Evolutionary conservation across 2,797 vertebrate species (phyloP), one percentile per base, ranked within the genome.

Genomic region (Scarus forsteni): DNA sequence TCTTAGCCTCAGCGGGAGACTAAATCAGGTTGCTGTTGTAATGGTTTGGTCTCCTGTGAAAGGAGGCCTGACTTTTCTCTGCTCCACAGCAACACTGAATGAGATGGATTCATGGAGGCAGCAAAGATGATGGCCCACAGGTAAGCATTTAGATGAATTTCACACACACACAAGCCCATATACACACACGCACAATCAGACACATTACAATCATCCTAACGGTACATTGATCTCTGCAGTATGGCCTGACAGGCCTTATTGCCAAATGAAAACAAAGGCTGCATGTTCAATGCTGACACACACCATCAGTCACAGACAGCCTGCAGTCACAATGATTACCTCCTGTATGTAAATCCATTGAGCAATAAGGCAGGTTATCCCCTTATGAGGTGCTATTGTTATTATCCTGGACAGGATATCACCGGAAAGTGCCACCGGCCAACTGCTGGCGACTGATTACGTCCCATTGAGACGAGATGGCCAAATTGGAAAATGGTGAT

Each of bases 281-380:
- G 79, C 84, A 60, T 85, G 90, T 83, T 81, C 74, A 66, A 57
- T 53, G 83, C 67, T 88, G 91, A 92, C 89, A 92, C 84, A 78
- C 85, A 71, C 79, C 86, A 92, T 93, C 91, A 89, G 86, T 91
- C 91, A 90, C 62, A 72, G 71, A 81, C 70, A 70, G 91, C 91
- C 88, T 59, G 75, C 57, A 46, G 89, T 48, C 78, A 75, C 71
- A 62, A 61, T 63, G 83, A 91, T 88, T 90, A 90, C 89, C 86
- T 89, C 85, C 85, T 77, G 64, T 87, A 92, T 91, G 92, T 91
- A 91, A 91, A 92, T 92, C 89, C 67, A 86, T 64, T 66, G 85
- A 84, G 85, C 82, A 90, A 89, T 90, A 89, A 88, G 85, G 66
- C 86, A 79, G 83, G 84, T 90, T 88, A 84, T 83, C 86, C 84